Conservation (phyloP, 2,888 invertebrate species). For the Sylvicola fuscatus region DNA sequence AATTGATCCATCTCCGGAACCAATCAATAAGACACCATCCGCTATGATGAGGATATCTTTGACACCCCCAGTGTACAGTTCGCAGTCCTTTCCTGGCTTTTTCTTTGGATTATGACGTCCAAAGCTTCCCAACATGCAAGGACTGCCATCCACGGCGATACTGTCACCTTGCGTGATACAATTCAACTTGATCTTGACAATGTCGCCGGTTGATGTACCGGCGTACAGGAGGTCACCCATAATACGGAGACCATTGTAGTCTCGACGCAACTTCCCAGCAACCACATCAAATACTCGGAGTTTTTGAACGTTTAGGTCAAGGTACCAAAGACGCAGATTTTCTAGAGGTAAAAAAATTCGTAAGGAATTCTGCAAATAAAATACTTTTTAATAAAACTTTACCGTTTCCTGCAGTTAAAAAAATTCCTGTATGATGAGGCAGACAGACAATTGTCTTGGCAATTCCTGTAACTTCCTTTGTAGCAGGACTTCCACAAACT, state of each 20-base stretch:
- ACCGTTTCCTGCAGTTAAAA: slow-evolving; percentile 54
- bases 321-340: slow-evolving; percentile 54
- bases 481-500: slow-evolving; percentile 36
- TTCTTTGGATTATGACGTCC: slow-evolving; percentile 23
- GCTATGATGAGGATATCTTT: slow-evolving; percentile 39
- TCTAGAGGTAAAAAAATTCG: slow-evolving; percentile 18
- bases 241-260: slow-evolving; percentile 50
- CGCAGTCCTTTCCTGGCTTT: slow-evolving; percentile 21
- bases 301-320: slow-evolving; percentile 44
- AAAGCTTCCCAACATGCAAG: slow-evolving; percentile 30
- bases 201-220: slow-evolving; percentile 61
- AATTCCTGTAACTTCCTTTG: slow-evolving; percentile 51
- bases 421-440: slow-evolving; percentile 26
- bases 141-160: slow-evolving; percentile 13
- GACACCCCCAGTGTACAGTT: slow-evolving; percentile 28
- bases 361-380: not conserved
- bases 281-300: slow-evolving; percentile 52
- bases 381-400: slow-evolving; percentile 13
- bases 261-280: slow-evolving; percentile 57
- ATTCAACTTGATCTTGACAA: slow-evolving; percentile 32
- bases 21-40: slow-evolving; percentile 45
- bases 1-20: slow-evolving; percentile 68
- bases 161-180: slow-evolving; percentile 31
- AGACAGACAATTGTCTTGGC: slow-evolving; percentile 22
- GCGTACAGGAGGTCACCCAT: slow-evolving; percentile 61